Base-by-base conservation (phyloP, 2,113 vertebrate species). In the Cebus imitator region DNA sequence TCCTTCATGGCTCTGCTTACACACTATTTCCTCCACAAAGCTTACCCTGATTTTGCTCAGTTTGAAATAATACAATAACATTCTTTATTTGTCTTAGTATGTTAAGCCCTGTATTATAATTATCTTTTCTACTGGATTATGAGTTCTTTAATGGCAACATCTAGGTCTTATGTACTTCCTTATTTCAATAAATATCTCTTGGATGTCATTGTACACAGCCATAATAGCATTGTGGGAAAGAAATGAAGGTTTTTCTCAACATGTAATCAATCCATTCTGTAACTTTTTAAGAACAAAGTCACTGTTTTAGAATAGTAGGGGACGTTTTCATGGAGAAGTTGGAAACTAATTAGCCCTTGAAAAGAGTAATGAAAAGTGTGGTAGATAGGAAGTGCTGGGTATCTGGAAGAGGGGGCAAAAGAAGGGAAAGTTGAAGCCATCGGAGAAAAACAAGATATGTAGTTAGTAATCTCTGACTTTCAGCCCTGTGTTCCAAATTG, bases 401-500 rank as follows among this genome's bases (percentile, higher is more conserved):
- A 23, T 66, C 66, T 32, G 27, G 40, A 90, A 75, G 3, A 75
- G 43, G 85, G 45, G 10, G 40, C 48, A 52, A 80, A 79, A 55
- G 83, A 83, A 37, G 4, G 45, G 3, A 68, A 84, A 4, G 35
- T 76, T 64, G 50, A 94, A 95, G n/a, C 55, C 73, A 45, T 7
- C 45, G 50, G 35, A 66, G 48, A n/a, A 91, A 95, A 95, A 40
- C 13, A 78, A 90, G 32, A 52, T 43, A 40, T 5, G 11, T 75
- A 23, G 40, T 66, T 96, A 79, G 68, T 89, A 90, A 93, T 87
- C 48, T 81, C 96, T 93, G 82, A 93, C 68, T 94, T 92, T 82
- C 35, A 80, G 58, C 84, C 61, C 57, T 90, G 27, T 91, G 45
- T 96, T 97, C 75, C 89, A 91, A 78, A 73, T 82, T 57, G 32